A percentile compares a stretch with the other conserved stretches of the same genome.
Evolutionary conservation across 2,888 invertebrate species (phyloP).

Genomic region (Drosophila pseudotalamancana): DNA sequence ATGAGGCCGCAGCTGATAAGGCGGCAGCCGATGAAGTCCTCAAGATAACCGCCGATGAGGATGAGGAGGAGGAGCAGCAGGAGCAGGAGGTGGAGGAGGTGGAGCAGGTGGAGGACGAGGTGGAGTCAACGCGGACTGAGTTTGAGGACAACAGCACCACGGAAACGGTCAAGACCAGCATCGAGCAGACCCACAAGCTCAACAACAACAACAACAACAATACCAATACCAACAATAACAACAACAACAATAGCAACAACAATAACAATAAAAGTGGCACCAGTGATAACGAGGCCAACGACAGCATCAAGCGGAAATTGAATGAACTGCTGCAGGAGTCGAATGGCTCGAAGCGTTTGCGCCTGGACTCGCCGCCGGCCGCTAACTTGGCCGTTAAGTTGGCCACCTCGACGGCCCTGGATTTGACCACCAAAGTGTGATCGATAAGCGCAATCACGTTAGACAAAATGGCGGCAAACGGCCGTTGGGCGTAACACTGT

Average conservation of each 20-base stretch:
- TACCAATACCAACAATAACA: constrained; percentile 36
- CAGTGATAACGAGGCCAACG: constrained; percentile 55
- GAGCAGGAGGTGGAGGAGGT: constrained; percentile 8
- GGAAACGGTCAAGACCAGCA: constrained; percentile 51
- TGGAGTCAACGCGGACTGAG: constrained; percentile 5
- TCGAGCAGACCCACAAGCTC: constrained; percentile 36
- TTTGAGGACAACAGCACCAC: constrained; percentile 37
- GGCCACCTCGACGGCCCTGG: constrained; percentile 78
- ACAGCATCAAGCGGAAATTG: constrained; percentile 59
- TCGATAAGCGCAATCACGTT: background rate
- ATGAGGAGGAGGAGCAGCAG: background rate
- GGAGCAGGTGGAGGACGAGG: background rate
- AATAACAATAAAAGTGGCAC: constrained; percentile 48
- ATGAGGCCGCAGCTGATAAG: constrained; percentile 17
- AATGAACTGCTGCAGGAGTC: constrained; percentile 57
- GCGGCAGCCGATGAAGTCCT: background rate
- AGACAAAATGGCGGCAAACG: constrained; percentile 18
- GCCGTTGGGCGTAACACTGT: constrained; percentile 29
- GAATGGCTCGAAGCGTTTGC: constrained; percentile 58
- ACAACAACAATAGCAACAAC: constrained; percentile 45
- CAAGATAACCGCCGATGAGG: background rate
- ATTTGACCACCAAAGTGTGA: constrained; percentile 89
- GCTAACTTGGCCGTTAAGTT: constrained; percentile 44
- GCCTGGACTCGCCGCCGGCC: constrained; percentile 39
- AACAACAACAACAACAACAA: constrained; percentile 39